Percentiles rank a stretch among this genome's conserved stretches.
Evolutionary conservation across 2,113 vertebrate genomes (phyloP).

Genomic region (Cynoglossus semilaevis): DNA sequence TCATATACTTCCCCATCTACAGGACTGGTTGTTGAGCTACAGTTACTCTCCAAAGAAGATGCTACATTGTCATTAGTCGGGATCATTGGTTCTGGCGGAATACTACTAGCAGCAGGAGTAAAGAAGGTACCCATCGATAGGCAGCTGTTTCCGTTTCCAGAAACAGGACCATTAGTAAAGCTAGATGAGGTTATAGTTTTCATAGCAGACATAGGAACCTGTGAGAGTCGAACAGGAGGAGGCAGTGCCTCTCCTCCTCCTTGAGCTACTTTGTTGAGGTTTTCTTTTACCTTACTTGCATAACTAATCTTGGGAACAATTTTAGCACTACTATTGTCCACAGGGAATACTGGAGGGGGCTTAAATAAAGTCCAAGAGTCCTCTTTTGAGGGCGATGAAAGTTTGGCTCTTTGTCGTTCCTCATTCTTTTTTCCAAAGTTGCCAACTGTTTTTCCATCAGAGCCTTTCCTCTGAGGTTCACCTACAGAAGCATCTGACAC

Average conservation of each 20-base stretch:
- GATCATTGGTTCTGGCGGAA: conserved; percentile 76
- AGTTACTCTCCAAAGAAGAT: conserved; percentile 79
- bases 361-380: conserved; percentile 98
- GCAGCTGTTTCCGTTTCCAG: conserved; percentile 81
- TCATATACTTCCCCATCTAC: conserved; percentile 77
- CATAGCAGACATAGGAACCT: conserved; percentile 98
- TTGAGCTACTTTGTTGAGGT: conserved; percentile 97
- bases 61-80: conserved; percentile 82
- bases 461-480: conserved; percentile 86
- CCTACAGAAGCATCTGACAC: conserved; percentile 71
- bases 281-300: conserved; percentile 99
- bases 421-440: conserved; percentile 87
- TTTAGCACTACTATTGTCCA: conserved; percentile 99
- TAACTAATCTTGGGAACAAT: conserved; percentile 99
- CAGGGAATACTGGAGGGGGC: conserved; percentile 96
- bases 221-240: conserved; percentile 86
- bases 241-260: conserved; percentile 76
- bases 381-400: conserved; percentile 86
- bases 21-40: conserved; percentile 68
- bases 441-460: conserved; percentile 83
- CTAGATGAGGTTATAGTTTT: conserved; percentile 94
- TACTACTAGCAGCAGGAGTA: conserved; percentile 84
- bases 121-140: conserved; percentile 85
- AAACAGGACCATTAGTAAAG: conserved; percentile 93
- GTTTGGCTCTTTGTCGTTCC: conserved; percentile 91